Evolutionary conservation across 92 coral and sea anemone species (phyloP), one percentile per base, ranked within the genome.

Genomic region (Isaurus tuberculatus): DNA sequence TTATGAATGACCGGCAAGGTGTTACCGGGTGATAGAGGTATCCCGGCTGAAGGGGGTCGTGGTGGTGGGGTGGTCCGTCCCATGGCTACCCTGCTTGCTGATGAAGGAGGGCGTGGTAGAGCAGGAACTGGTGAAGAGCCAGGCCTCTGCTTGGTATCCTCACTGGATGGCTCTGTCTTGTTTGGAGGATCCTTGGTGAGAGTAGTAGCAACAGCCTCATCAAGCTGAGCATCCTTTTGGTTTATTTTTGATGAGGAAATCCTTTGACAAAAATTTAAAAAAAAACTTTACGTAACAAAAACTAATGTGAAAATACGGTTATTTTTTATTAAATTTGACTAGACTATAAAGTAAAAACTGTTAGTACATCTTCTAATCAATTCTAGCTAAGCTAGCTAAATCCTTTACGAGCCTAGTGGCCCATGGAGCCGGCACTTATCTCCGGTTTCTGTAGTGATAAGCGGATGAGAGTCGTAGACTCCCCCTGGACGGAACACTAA

Each of bases 41-140:
- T 31, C 64, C 66, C 63, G 16, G 87, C 83, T 1, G 87, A 83
- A 30, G 84, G 79, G 44, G 91, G 91, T 32, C 86, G 63, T 17
- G 60, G 75, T 51, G 94, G 92, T 11, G 89, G 75, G 4, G 91
- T 11, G 30, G 84, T 42, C 5, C 65, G 86, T 6, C 86, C 81
- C 7, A 81, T 72, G 8, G 83, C 34, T 49, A 80, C 73, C 34
- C 86, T 85, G 42, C 78, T 60, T 19, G 85, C 74, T 49, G 75
- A 70, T 4, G 83, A 44, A 2, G 83, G 74, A 13, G 9, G 43
- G 36, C 65, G 49, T 22, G 74, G 80, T 55, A 64, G 27, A 34
- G 51, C 53, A 27, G 64, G 65, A 9, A 53, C 55, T 4, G 67
- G 67, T 16, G 81, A 53, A 10, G 82, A 58, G 4, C 82, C 53